Percentiles rank a stretch among this genome's conserved stretches.
phyloP scores from a whole-genome alignment of 2,113 vertebrate genomes.

The Argyrosomus japonicus region DNA sequence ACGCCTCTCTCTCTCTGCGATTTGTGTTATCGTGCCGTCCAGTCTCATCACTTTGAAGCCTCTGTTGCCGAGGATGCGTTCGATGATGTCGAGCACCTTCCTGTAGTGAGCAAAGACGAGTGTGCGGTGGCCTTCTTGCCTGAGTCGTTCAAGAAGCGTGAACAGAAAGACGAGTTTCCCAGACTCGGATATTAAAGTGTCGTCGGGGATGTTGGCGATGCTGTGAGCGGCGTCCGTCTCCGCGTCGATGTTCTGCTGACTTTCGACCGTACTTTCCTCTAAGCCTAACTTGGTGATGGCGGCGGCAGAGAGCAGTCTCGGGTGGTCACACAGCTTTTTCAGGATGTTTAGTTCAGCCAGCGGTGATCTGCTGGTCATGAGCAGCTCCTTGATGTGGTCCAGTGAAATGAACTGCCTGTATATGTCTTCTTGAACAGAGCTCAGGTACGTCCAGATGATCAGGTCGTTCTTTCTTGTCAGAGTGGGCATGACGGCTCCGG shows the following conservation, averaged over 20 bases:
- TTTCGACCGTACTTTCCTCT: slow-evolving; percentile 54
- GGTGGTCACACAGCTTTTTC: slow-evolving; percentile 98
- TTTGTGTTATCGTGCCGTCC: slow-evolving; percentile 89
- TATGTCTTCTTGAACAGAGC: slow-evolving; percentile 91
- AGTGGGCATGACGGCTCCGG: slow-evolving; percentile 85
- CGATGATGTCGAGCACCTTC: slow-evolving; percentile 94
- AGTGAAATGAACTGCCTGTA: slow-evolving; percentile 93
- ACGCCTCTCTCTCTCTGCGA: slow-evolving; percentile 88
- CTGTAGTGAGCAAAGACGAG: slow-evolving; percentile 94
- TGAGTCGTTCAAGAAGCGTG: slow-evolving; percentile 87
- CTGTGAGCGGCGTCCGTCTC: slow-evolving; percentile 44
- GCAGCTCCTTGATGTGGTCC: slow-evolving; percentile 92
- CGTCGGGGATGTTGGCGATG: slow-evolving; percentile 85
- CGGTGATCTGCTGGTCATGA: slow-evolving; percentile 89
- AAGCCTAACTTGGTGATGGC: slow-evolving; percentile 89
- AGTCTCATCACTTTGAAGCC: slow-evolving; percentile 87
- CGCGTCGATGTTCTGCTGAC: background rate
- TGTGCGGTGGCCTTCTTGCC: slow-evolving; percentile 89
- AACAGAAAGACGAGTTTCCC: slow-evolving; percentile 93
- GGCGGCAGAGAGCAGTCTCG: slow-evolving; percentile 89
- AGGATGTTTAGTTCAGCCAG: slow-evolving; percentile 90
- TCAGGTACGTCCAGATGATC: slow-evolving; percentile 94
- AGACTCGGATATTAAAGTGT: slow-evolving; percentile 89
- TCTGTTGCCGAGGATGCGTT: slow-evolving; percentile 85
- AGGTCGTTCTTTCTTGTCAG: slow-evolving; percentile 95